Evolutionary conservation across 2,888 invertebrate genomes (phyloP), one percentile per base, ranked within the genome.

Genomic region (Phymatocera aterrima): DNA sequence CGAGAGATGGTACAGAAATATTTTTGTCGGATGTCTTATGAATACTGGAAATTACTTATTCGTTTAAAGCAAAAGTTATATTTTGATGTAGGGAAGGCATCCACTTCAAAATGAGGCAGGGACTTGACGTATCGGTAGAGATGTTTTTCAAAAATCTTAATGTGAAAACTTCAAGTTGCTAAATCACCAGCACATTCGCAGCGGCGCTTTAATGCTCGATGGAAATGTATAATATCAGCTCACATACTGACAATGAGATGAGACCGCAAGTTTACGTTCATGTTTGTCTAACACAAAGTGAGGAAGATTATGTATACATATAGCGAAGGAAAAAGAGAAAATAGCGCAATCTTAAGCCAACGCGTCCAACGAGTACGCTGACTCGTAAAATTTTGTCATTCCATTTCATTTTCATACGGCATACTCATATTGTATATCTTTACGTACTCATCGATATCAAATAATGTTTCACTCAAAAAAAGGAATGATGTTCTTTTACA

Each of bases 221-320:
- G 24, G 28, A 68, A 68, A 4, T 43, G 68, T 43, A 24, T 40
- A n/a, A 61, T 61, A 68, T 46, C 46, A 46, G 15, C 68, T 43
- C 21, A n/a, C 28, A 43, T 12, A 43, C 68, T 46, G 15, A 43
- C 15, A 43, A 43, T 46, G 15, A 21, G 15, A 68, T 46, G 21
- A 68, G 68, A 68, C 28, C 43, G 68, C 43, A 43, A 68, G 43
- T 68, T 68, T n/a, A 15, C 43, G 43, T n/a, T 46, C 54, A 21
- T 3, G 10, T 64, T 21, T 12, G 18, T 24, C 12, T 64, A n/a
- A n/a, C n/a, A n/a, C 12, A 3, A 37, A 64, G 43, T 21, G 46
- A 43, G 68, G 24, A 28, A 24, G 68, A 37, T n/a, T n/a, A n/a
- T n/a, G n/a, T n/a, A n/a, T n/a, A n/a, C 28, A 21, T 24, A 40